Evolutionary conservation across 2,113 vertebrate species (phyloP).

Genomic region (Eublepharis macularius): DNA sequence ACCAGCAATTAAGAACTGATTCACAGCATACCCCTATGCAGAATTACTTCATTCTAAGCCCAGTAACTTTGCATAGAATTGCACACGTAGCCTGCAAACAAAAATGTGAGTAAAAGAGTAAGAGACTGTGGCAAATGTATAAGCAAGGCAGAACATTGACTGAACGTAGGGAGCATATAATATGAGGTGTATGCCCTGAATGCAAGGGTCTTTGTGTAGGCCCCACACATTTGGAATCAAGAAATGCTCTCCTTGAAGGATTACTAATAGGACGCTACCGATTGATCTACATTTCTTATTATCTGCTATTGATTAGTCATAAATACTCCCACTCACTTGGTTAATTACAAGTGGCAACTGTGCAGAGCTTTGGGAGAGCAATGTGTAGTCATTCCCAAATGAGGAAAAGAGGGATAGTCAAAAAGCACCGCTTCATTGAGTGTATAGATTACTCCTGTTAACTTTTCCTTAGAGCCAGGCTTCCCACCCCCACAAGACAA

Average conservation of each 20-base stretch:
- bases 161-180: too few species aligned
- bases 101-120: background rate
- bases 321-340: background rate
- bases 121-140: background rate
- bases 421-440: conserved; percentile 25
- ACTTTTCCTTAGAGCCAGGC: conserved; percentile 44
- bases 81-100: too few species aligned
- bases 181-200: background rate
- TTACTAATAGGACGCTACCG: background rate
- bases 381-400: conserved; percentile 6
- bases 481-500: background rate
- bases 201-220: background rate
- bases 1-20: background rate
- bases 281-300: background rate
- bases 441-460: conserved; percentile 24
- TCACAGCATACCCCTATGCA: too few species aligned
- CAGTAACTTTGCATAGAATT: too few species aligned
- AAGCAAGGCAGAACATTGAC: too few species aligned
- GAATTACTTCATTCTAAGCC: too few species aligned
- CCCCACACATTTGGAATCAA: background rate
- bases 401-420: conserved; percentile 25
- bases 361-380: conserved; percentile 1
- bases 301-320: background rate
- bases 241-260: background rate
- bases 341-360: conserved; percentile 3